Evolutionary conservation across 2,888 invertebrate species (phyloP), one percentile per base, ranked within the genome.

Genomic region (Apodemia mormo): DNA sequence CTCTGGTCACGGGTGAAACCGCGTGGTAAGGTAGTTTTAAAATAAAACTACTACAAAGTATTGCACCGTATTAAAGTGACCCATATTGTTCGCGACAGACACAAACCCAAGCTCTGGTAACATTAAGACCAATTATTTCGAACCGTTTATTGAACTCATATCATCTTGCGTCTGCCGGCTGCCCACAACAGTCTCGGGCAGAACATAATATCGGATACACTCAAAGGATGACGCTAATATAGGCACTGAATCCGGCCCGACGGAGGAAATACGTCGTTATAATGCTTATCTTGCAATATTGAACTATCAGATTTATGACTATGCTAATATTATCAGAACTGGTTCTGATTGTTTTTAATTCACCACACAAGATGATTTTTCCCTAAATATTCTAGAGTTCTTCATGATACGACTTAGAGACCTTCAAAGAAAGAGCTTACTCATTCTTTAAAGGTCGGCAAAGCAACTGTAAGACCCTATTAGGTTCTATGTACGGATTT

Each of bases 171-270:
- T 58, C 58, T 58, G 58, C 45, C 30, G 30, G 5, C 56, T 22
- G 58, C 58, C 58, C 58, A 58, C 58, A 30, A 56, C 22, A 30
- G 58, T 58, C 58, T 58, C 45, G 5, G 30, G 29, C 58, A 58
- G 58, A 58, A 30, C 30, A 45, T 45, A 45, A 45, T 43, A 43
- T 45, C 45, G 45, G 45, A 45, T 45, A 10, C 45, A 45, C 45
- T 45, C 45, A 45, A 45, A 45, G 58, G 58, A 58, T 58, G 58
- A 58, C 58, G 58, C 58, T 30, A 58, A 58, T 58, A 58, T 58
- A 30, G 10, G 45, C 12, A 49, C 49, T 9, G 40, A 40, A 40
- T 49, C 49, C 49, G 49, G 49, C 49, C 49, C 45, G 49, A 5
- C 30, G 61, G 33, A 61, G 61, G 61, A 61, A 61, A 33, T 61